These are phyloP conservation scores for Lapara coniferarum DNA, from an alignment of 2,888 invertebrate species.

Conservation along the genomic window DNA sequence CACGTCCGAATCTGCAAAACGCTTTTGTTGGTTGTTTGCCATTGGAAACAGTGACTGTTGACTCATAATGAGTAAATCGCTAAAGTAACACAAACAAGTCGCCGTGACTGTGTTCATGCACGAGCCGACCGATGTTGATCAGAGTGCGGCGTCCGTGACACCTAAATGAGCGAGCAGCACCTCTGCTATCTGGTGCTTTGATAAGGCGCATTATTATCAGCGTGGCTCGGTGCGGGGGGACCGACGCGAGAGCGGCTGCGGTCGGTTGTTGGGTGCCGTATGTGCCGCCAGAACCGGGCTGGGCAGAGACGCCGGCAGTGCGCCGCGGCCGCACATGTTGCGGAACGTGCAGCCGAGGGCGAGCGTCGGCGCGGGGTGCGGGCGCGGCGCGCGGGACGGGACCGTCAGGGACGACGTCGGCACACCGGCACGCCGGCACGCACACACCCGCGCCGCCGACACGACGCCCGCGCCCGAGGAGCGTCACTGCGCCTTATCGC, in stretches of 20 bases:
- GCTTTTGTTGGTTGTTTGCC: constrained; percentile 45
- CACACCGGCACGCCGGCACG: constrained; percentile 67
- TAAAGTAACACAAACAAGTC: constrained; percentile 63
- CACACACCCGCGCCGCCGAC: constrained; percentile 69
- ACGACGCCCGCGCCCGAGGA: constrained; percentile 77
- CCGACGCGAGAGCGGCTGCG: constrained; percentile 59
- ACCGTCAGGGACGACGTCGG: constrained; percentile 68
- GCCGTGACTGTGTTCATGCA: constrained; percentile 61
- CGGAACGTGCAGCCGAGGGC: constrained; percentile 70
- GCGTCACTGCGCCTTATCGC: constrained; percentile 81
- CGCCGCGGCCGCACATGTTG: constrained; percentile 72
- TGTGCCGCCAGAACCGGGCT: constrained; percentile 52
- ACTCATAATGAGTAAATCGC: constrained; percentile 61
- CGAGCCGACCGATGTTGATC: constrained; percentile 57
- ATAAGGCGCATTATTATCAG: constrained; percentile 76
- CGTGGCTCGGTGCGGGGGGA: constrained; percentile 70
- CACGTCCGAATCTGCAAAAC: constrained; percentile 39
- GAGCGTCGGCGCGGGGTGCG: constrained; percentile 58
- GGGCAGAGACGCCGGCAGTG: constrained; percentile 42
- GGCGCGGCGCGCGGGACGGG: constrained; percentile 52
- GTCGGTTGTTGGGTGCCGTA: constrained; percentile 57
- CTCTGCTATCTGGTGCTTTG: constrained; percentile 80
- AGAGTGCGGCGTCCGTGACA: constrained; percentile 74
- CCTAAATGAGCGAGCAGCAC: constrained; percentile 79
- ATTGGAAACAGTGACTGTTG: constrained; percentile 55